Percentiles rank a stretch among this genome's conserved stretches.
Evolutionary conservation across 2,113 vertebrate genomes (phyloP).

Genomic region (Gila orcuttii): DNA sequence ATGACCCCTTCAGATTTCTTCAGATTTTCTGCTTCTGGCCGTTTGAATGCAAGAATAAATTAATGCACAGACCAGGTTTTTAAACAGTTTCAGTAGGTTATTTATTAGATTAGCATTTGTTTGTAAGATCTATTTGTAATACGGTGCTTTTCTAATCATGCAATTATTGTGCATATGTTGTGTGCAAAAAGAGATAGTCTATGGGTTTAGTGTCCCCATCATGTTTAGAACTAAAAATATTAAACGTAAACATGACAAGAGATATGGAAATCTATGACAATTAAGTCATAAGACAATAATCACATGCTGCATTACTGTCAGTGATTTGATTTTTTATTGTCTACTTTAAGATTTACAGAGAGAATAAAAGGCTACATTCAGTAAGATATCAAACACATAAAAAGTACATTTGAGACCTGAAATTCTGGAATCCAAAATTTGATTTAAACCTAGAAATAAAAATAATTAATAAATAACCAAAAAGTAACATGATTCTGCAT

Average conservation of each 20-base stretch:
- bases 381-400: not conserved
- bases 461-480: not conserved
- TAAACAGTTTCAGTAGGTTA: not conserved
- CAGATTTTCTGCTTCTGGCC: not conserved
- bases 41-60: not conserved
- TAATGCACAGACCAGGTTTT: not conserved
- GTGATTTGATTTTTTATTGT: not conserved
- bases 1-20: not conserved
- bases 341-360: not conserved
- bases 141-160: not conserved
- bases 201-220: not conserved
- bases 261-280: not conserved
- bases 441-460: not conserved
- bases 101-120: not conserved
- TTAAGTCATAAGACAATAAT: not conserved
- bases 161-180: not conserved
- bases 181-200: too few relatives aligned
- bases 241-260: not conserved
- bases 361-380: not conserved
- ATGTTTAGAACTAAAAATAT: not conserved
- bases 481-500: not conserved
- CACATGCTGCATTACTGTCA: not conserved
- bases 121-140: not conserved
- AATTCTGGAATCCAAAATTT: not conserved
- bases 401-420: not conserved